Evolutionary conservation across 2,888 invertebrate genomes (phyloP).

Genomic region (Phlogophora meticulosa): DNA sequence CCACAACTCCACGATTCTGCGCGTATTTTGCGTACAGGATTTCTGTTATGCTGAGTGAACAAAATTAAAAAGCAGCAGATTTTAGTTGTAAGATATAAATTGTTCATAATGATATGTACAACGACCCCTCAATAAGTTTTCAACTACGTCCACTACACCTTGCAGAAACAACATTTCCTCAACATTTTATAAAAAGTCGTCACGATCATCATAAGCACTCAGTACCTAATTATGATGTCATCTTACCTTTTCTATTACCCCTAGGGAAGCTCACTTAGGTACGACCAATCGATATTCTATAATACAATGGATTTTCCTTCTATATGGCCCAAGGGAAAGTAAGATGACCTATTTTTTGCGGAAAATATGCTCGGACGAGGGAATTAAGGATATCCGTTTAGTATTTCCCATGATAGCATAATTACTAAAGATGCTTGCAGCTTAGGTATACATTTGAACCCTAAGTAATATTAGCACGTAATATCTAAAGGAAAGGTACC

Average conservation of each 20-base stretch:
- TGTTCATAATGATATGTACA: no score
- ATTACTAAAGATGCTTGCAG: background rate
- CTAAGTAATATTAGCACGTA: no score
- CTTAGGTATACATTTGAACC: no score
- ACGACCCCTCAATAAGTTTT: no score
- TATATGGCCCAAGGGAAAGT: slow-evolving; percentile 32
- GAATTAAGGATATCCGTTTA: slow-evolving; percentile 31
- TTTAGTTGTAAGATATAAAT: no score
- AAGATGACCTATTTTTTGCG: slow-evolving; percentile 39
- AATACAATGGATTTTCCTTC: slow-evolving; percentile 51
- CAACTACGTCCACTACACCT: no score
- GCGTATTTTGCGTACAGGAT: no score
- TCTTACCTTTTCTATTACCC: slow-evolving; percentile 14
- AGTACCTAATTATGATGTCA: slow-evolving; percentile 21
- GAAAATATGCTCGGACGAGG: slow-evolving; percentile 13
- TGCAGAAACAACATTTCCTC: slow-evolving; percentile 2
- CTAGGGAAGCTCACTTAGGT: slow-evolving; percentile 14
- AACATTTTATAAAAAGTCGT: background rate
- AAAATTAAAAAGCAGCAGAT: no score
- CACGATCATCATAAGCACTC: slow-evolving; percentile 10
- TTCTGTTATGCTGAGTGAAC: no score
- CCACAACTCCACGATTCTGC: no score
- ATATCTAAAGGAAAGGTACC: no score
- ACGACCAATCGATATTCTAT: slow-evolving; percentile 39
- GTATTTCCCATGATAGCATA: slow-evolving; percentile 33